Percentiles rank a stretch among this genome's conserved stretches.
phyloP scores from a whole-genome alignment of 2,797 vertebrate species.

The Danio jaintianensis region DNA sequence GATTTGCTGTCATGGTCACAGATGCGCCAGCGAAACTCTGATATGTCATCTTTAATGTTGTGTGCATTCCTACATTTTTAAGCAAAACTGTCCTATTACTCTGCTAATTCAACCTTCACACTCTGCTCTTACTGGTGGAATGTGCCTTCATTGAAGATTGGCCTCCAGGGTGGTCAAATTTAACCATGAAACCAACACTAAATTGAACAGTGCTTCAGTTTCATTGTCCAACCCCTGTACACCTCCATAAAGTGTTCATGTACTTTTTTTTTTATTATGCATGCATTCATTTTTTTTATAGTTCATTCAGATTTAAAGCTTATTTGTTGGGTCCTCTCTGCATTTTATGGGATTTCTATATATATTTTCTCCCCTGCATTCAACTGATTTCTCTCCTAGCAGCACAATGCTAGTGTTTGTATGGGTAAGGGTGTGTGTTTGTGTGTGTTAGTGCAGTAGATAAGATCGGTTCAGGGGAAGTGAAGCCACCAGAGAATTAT shows the following conservation, averaged over 20 bases:
- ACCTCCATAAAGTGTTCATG: neutral
- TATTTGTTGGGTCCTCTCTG: neutral
- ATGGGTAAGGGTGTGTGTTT: neutral
- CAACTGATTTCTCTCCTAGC: neutral
- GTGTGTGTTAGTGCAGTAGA: conserved; percentile 25
- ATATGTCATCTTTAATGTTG: too few species aligned
- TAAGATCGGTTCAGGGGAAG: conserved; percentile 26
- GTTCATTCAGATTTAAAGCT: neutral
- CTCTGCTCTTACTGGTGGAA: too few species aligned
- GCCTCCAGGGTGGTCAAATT: too few species aligned
- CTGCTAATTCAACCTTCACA: too few species aligned
- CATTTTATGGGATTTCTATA: neutral
- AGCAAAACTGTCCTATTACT: too few species aligned
- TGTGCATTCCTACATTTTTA: too few species aligned
- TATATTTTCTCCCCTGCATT: neutral
- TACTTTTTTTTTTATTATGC: neutral
- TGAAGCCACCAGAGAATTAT: conserved; percentile 41
- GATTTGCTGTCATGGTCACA: too few species aligned
- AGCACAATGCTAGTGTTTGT: conserved; percentile 11
- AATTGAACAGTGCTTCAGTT: too few species aligned
- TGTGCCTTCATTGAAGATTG: too few species aligned
- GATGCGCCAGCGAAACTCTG: too few species aligned
- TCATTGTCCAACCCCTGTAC: too few species aligned
- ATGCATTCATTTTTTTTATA: neutral
- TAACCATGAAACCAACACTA: too few species aligned